These are phyloP conservation scores for Gnathonemus longibarbis DNA, from an alignment of 2,113 vertebrate genomes.

Conservation along the genomic window DNA sequence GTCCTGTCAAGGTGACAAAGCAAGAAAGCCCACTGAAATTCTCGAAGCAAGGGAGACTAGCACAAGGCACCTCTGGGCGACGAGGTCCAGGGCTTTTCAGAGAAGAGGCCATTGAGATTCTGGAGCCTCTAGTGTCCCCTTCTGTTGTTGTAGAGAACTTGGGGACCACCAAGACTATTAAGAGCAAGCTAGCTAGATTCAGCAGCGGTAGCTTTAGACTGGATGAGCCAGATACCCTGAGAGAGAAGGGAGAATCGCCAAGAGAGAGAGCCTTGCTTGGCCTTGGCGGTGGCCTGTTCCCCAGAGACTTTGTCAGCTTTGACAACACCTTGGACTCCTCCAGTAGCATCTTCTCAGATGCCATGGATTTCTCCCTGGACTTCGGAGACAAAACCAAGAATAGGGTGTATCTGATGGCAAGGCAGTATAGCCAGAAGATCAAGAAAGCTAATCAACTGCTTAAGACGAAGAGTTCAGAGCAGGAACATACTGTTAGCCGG, in stretches of 20 bases:
- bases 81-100: constrained; percentile 49
- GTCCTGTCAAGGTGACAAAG: constrained; percentile 35
- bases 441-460: constrained; percentile 94
- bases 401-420: constrained; percentile 89
- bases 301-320: constrained; percentile 60
- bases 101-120: constrained; percentile 49
- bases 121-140: constrained; percentile 42
- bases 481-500: constrained; percentile 64
- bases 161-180: constrained; percentile 58
- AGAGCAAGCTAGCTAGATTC: constrained; percentile 65
- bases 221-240: constrained; percentile 55
- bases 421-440: constrained; percentile 97
- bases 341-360: constrained; percentile 52
- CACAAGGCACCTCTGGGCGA: constrained; percentile 53
- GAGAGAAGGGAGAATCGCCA: constrained; percentile 57
- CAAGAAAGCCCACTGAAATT: constrained; percentile 32
- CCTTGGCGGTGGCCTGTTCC: constrained; percentile 66
- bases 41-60: constrained; percentile 10
- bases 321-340: constrained; percentile 63
- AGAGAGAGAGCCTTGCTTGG: constrained; percentile 48
- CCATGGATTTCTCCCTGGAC: constrained; percentile 61
- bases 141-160: constrained; percentile 62
- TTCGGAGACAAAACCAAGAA: constrained; percentile 76
- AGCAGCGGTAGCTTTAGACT: constrained; percentile 65
- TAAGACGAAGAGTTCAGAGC: constrained; percentile 81